These are phyloP conservation scores for Aspidapion aeneum DNA, from an alignment of 2,888 invertebrate species.

Conservation along the genomic window DNA sequence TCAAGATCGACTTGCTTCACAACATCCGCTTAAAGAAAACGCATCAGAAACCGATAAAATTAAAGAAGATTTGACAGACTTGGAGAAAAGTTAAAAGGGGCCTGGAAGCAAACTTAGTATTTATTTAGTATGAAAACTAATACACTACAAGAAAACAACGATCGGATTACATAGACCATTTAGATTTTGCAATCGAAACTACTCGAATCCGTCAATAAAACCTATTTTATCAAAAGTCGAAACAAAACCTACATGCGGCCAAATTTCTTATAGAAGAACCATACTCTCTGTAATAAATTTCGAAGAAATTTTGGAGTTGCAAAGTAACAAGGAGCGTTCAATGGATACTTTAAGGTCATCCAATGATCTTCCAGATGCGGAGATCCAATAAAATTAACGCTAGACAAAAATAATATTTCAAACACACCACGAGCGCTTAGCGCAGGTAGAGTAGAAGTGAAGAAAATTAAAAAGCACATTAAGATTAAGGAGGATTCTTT, in stretches of 20 bases:
- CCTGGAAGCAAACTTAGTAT: slow-evolving; percentile 52
- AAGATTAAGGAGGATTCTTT: no score
- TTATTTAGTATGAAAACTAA: slow-evolving; percentile 47
- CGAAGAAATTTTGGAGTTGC: slow-evolving; percentile 42
- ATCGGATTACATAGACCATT: slow-evolving; percentile 51
- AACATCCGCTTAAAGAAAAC: no score
- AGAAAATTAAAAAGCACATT: slow-evolving; percentile 21
- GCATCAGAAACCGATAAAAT: no score
- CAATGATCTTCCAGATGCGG: slow-evolving; percentile 40
- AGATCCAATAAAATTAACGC: slow-evolving; percentile 50
- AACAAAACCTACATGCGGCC: slow-evolving; percentile 30
- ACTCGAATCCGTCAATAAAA: slow-evolving; percentile 58
- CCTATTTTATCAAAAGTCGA: slow-evolving; percentile 35
- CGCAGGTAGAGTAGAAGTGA: slow-evolving; percentile 50
- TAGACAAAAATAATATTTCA: slow-evolving; percentile 36
- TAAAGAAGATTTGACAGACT: no score
- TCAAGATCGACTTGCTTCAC: no score
- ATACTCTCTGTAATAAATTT: slow-evolving; percentile 29
- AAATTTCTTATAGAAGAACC: slow-evolving; percentile 28
- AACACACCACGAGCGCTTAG: slow-evolving; percentile 53
- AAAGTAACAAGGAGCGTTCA: slow-evolving; percentile 41
- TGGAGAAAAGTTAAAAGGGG: no score
- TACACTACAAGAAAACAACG: slow-evolving; percentile 41
- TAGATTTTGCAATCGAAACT: slow-evolving; percentile 75
- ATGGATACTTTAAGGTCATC: slow-evolving; percentile 43